Evolutionary conservation across 2,113 vertebrate species (phyloP).

Genomic region (Colius striatus): DNA sequence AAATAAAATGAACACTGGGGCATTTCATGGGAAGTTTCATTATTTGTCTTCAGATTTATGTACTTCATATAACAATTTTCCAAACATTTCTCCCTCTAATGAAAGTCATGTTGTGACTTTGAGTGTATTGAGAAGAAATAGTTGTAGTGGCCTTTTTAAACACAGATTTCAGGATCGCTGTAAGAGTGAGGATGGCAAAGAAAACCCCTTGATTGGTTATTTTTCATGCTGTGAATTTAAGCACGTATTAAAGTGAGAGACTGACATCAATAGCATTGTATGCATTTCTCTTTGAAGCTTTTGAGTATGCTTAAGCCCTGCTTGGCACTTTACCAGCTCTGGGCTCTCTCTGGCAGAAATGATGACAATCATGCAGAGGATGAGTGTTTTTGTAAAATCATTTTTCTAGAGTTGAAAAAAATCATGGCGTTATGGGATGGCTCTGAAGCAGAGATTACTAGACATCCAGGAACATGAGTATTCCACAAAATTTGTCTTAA

Average conservation of each 20-base stretch:
- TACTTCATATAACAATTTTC: slow-evolving; percentile 72
- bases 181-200: not conserved
- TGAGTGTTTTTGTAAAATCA: slow-evolving; percentile 16
- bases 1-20: slow-evolving; percentile 81
- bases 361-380: not conserved
- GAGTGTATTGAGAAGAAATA: not conserved
- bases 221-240: slow-evolving; percentile 64
- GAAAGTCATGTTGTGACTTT: slow-evolving; percentile 33
- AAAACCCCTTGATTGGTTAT: slow-evolving; percentile 40
- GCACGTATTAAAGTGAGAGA: slow-evolving; percentile 49
- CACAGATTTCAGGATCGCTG: not conserved
- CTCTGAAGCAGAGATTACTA: not conserved
- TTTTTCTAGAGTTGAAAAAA: slow-evolving; percentile 17
- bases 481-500: not conserved
- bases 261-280: slow-evolving; percentile 62
- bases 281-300: slow-evolving; percentile 65
- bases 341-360: slow-evolving; percentile 47
- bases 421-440: not conserved
- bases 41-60: slow-evolving; percentile 82
- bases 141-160: not conserved
- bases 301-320: slow-evolving; percentile 43
- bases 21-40: slow-evolving; percentile 76
- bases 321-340: slow-evolving; percentile 56
- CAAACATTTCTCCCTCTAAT: slow-evolving; percentile 48
- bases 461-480: not conserved